Evolutionary conservation across 53 echinoderm and acorn worm genomes (phyloP).

Genomic region (Paracentrotus lividus): DNA sequence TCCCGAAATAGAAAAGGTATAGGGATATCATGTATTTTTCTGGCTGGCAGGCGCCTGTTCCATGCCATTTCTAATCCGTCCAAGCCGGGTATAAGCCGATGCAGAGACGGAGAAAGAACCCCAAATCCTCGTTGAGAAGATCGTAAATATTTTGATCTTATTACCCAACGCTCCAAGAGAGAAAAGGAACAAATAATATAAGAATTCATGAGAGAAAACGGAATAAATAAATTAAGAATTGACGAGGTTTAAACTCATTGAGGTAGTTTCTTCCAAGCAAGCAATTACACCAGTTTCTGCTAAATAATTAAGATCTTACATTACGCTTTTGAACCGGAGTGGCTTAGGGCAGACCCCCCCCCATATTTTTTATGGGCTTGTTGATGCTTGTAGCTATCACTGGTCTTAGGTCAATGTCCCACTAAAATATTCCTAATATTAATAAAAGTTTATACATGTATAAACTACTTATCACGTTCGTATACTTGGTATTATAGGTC

Average conservation of each 20-base stretch:
- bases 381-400: not conserved
- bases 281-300: not conserved
- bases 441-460: no score
- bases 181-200: not conserved
- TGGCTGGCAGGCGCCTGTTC: constrained; percentile 2
- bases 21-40: not conserved
- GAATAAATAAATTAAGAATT: not conserved
- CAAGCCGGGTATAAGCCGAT: constrained; percentile 46
- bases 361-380: not conserved
- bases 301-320: no score
- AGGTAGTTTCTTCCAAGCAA: not conserved
- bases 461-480: no score
- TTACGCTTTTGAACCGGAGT: no score
- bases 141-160: constrained; percentile 58
- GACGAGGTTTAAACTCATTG: not conserved
- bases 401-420: no score
- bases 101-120: constrained; percentile 15
- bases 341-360: no score
- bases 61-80: constrained; percentile 51
- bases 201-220: constrained; percentile 4
- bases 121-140: constrained; percentile 57
- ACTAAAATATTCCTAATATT: no score
- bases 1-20: constrained; percentile 4
- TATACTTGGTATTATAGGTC: no score
- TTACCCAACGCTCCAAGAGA: constrained; percentile 27